phyloP scores from a whole-genome alignment of 1,140 invertebrate species.

The Drosophila nebulosa region DNA sequence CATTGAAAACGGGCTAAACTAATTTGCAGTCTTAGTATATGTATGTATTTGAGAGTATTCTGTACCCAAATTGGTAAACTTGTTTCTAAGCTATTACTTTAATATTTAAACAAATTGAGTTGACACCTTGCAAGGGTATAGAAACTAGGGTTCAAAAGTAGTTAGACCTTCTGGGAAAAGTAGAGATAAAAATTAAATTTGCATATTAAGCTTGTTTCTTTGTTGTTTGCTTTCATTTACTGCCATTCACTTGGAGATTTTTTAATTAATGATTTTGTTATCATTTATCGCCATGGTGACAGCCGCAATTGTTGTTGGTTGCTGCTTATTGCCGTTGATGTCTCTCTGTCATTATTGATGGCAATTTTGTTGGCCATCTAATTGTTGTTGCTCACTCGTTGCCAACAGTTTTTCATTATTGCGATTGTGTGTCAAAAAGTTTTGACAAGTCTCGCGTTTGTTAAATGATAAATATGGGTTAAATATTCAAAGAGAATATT shows the following conservation, averaged over 20 bases:
- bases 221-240: constrained; percentile 31
- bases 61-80: too few species aligned
- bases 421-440: constrained; percentile 42
- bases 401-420: constrained; percentile 15
- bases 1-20: too few species aligned
- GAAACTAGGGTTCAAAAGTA: background rate
- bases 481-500: constrained; percentile 1
- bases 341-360: constrained; percentile 30
- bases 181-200: constrained; percentile 41
- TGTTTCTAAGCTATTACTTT: too few species aligned
- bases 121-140: background rate
- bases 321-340: background rate
- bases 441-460: constrained; percentile 44
- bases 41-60: too few species aligned
- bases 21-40: too few species aligned
- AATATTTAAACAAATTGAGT: background rate
- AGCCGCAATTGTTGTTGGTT: constrained; percentile 22
- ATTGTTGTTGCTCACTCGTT: constrained; percentile 21
- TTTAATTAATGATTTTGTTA: constrained; percentile 67
- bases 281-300: constrained; percentile 62
- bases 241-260: constrained; percentile 29
- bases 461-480: constrained; percentile 34
- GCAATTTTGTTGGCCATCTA: constrained; percentile 18
- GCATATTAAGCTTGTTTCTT: constrained; percentile 28
- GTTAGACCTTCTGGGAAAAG: background rate